Conservation (phyloP, 1,140 invertebrate genomes). For the Heliothis subflexa region DNA sequence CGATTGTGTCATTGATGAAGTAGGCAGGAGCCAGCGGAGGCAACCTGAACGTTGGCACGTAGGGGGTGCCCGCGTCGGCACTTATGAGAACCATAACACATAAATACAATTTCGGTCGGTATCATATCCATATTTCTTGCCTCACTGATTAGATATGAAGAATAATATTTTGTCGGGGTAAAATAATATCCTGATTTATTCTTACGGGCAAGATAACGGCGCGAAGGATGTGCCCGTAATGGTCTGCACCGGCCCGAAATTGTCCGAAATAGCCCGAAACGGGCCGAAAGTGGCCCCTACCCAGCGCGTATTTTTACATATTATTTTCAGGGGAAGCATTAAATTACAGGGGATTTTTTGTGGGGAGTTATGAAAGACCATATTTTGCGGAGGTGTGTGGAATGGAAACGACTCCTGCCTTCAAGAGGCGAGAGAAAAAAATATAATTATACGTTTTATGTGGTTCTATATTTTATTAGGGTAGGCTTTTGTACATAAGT, state of each 20-base stretch:
- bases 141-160: slow-evolving; percentile 80
- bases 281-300: slow-evolving; percentile 61
- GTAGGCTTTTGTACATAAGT: slow-evolving; percentile 47
- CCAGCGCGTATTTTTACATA: slow-evolving; percentile 76
- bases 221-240: slow-evolving; percentile 74
- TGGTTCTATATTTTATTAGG: slow-evolving; percentile 54
- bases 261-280: slow-evolving; percentile 70
- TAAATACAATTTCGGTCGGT: slow-evolving; percentile 56
- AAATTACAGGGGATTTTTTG: slow-evolving; percentile 78
- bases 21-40: slow-evolving; percentile 11
- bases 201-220: slow-evolving; percentile 70
- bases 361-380: slow-evolving; percentile 73
- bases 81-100: slow-evolving; percentile 55
- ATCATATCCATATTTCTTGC: slow-evolving; percentile 70
- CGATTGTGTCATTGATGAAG: slow-evolving; percentile 27
- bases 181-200: slow-evolving; percentile 82
- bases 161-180: slow-evolving; percentile 70
- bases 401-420: slow-evolving; percentile 66
- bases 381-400: slow-evolving; percentile 76
- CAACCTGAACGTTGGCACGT: slow-evolving; percentile 36
- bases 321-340: slow-evolving; percentile 73
- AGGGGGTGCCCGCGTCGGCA: slow-evolving; percentile 24
- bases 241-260: slow-evolving; percentile 67
- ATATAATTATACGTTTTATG: slow-evolving; percentile 73
- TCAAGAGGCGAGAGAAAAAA: slow-evolving; percentile 62